phyloP scores from a whole-genome alignment of 1,140 invertebrate species.

The Heliconius nattereri region DNA sequence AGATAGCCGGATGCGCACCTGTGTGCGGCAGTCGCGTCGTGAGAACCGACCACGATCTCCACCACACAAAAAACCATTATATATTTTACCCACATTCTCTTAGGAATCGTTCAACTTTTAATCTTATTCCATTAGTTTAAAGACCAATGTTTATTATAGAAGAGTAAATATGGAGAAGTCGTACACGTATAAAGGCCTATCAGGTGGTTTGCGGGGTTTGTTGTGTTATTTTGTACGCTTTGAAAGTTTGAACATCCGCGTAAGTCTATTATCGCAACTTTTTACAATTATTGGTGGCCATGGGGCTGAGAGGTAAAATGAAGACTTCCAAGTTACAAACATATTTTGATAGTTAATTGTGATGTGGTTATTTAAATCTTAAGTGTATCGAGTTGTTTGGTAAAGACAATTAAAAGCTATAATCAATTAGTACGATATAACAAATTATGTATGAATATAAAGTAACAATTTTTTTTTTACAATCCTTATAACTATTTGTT shows the following conservation, averaged over 20 bases:
- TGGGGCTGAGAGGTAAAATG: background rate
- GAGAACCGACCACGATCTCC: slow-evolving; percentile 65
- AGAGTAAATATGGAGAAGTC: slow-evolving; percentile 22
- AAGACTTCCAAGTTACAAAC: background rate
- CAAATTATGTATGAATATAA: no score
- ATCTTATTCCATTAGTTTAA: slow-evolving; percentile 26
- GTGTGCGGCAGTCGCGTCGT: slow-evolving; percentile 61
- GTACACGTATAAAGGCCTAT: slow-evolving; percentile 59
- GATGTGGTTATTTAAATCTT: no score
- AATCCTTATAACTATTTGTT: no score
- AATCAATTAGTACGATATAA: no score
- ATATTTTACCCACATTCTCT: slow-evolving; percentile 2
- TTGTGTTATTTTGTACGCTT: slow-evolving; percentile 76
- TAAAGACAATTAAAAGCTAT: no score
- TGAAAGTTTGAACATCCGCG: slow-evolving; percentile 61
- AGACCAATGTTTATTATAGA: background rate
- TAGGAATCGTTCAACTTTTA: slow-evolving; percentile 31
- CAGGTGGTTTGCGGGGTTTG: slow-evolving; percentile 63
- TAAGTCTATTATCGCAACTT: slow-evolving; percentile 71
- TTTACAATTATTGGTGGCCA: slow-evolving; percentile 58
- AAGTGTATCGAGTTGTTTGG: no score
- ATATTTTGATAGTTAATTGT: no score
- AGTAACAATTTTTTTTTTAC: no score
- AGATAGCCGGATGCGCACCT: slow-evolving; percentile 78
- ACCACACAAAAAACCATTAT: slow-evolving; percentile 41